Conservation (phyloP, 2,888 invertebrate genomes). For the Suillia variegata region DNA sequence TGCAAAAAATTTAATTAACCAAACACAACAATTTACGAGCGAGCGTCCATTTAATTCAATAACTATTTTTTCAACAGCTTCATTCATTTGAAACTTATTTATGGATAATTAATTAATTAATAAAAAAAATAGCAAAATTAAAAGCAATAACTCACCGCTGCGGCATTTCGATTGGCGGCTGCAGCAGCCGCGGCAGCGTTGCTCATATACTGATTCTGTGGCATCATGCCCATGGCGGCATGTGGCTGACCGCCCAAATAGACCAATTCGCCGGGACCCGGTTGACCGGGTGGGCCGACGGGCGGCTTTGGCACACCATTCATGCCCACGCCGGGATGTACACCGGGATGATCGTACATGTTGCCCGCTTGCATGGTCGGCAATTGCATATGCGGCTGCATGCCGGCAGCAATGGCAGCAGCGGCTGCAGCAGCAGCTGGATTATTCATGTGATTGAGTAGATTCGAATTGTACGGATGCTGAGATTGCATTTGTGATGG, state of each 20-base stretch:
- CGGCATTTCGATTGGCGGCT: conserved; percentile 55
- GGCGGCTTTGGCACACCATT: conserved; percentile 50
- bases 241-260: conserved; percentile 60
- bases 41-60: no score
- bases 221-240: conserved; percentile 53
- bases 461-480: conserved; percentile 58
- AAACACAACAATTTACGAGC: no score
- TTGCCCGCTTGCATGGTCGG: conserved; percentile 52
- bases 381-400: conserved; percentile 56
- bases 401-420: conserved; percentile 48
- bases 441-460: conserved; percentile 59
- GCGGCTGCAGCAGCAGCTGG: conserved; percentile 50
- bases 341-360: conserved; percentile 59
- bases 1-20: no score
- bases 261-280: conserved; percentile 56
- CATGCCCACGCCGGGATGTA: conserved; percentile 56
- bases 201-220: conserved; percentile 61
- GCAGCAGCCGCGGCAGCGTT: conserved; percentile 57
- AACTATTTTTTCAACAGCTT: no score
- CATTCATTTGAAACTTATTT: no score
- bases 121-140: neutral
- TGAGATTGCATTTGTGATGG: conserved; percentile 64
- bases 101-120: neutral
- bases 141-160: conserved; percentile 59
- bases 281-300: conserved; percentile 35